A percentile compares a stretch with the other conserved stretches of the same genome.
These are phyloP conservation scores for Oxyteleia sp. DNA, from an alignment of 2,888 invertebrate genomes.

Conservation along the genomic window DNA sequence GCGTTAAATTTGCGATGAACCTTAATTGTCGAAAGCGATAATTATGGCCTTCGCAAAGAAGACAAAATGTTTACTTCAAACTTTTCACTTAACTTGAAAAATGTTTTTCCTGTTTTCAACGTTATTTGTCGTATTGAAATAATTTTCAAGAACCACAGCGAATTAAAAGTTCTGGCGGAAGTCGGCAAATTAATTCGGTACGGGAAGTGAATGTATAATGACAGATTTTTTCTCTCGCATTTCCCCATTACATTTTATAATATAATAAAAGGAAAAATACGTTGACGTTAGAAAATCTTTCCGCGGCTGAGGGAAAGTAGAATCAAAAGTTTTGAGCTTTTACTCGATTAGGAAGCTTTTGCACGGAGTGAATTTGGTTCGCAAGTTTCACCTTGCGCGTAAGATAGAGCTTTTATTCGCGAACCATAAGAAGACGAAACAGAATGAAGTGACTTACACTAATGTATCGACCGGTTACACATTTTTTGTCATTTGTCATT, in stretches of 20 bases:
- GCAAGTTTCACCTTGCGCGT: conserved; percentile 51
- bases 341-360: conserved; percentile 72
- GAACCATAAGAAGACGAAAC: conserved; percentile 24
- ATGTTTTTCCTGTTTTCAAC: too few species aligned
- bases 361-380: conserved; percentile 59
- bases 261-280: conserved; percentile 52
- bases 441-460: conserved; percentile 30
- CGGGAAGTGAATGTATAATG: background rate
- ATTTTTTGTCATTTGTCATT: background rate
- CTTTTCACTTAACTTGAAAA: too few species aligned
- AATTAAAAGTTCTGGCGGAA: background rate
- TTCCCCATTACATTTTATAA: conserved; percentile 8
- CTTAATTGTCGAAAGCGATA: too few species aligned
- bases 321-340: conserved; percentile 68
- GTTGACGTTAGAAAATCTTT: conserved; percentile 58
- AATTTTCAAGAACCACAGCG: background rate
- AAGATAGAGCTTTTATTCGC: conserved; percentile 48
- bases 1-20: background rate
- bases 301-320: conserved; percentile 40
- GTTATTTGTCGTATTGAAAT: background rate
- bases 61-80: too few species aligned
- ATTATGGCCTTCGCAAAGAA: too few species aligned
- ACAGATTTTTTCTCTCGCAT: background rate
- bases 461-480: conserved; percentile 22
- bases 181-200: conserved; percentile 6